These are phyloP conservation scores for Peromyscus californicus DNA, from an alignment of 2,113 vertebrate species.

Conservation along the genomic window DNA sequence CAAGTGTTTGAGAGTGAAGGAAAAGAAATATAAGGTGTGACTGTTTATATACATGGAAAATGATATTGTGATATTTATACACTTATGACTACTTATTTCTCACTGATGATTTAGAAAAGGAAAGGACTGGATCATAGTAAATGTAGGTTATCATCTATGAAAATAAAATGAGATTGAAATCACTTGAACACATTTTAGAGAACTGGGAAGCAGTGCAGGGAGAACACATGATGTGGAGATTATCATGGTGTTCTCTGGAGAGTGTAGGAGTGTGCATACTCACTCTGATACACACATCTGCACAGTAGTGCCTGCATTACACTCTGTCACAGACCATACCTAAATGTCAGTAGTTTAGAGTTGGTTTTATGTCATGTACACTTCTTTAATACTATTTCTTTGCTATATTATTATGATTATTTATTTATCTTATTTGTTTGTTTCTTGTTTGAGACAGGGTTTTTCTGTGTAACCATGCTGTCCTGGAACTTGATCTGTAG, in stretches of 20 bases:
- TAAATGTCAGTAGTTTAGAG: neutral
- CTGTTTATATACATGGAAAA: neutral
- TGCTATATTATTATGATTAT: neutral
- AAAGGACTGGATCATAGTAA: neutral
- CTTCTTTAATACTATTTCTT: neutral
- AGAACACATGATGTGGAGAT: neutral
- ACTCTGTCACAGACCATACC: neutral
- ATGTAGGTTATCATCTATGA: neutral
- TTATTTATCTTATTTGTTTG: neutral
- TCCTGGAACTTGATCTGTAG: neutral
- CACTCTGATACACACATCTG: neutral
- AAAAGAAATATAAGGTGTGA: neutral
- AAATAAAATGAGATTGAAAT: neutral
- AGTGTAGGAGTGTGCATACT: neutral
- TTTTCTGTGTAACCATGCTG: neutral
- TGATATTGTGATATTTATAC: neutral
- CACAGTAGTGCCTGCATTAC: neutral
- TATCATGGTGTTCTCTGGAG: accelerated
- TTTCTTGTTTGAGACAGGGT: neutral
- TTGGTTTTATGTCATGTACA: neutral
- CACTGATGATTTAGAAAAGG: neutral
- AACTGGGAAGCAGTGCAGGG: neutral
- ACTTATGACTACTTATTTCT: neutral
- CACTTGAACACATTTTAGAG: neutral
- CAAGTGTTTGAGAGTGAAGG: neutral